Conservation (phyloP, 1,140 invertebrate genomes). For the Berghia stephanieae region DNA sequence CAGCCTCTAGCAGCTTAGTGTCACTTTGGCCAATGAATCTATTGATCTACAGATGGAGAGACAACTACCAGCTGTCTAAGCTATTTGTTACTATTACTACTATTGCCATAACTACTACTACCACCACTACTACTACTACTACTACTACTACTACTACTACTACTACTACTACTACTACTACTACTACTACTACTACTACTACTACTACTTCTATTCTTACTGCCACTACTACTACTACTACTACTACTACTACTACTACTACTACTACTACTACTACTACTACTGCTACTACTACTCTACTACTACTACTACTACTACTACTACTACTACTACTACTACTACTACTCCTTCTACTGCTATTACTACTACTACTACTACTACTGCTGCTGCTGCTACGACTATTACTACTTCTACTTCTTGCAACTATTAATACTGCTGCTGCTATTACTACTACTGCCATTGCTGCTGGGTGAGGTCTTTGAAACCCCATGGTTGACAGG, state of each 20-base stretch:
- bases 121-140: not conserved
- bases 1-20: not conserved
- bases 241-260: constrained; percentile 16
- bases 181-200: not conserved
- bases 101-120: not conserved
- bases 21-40: not conserved
- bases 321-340: constrained; percentile 12
- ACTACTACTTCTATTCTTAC: not conserved
- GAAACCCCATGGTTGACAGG: no score
- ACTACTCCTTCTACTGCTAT: constrained; percentile 5
- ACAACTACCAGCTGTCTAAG: not conserved
- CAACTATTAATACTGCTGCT: constrained; percentile 3
- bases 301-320: not conserved
- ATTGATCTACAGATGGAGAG: not conserved
- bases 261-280: constrained; percentile 9
- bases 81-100: not conserved
- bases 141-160: constrained; percentile 9
- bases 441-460: constrained; percentile 5
- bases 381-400: not conserved
- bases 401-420: not conserved
- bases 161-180: constrained; percentile 10
- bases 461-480: no score
- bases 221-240: constrained; percentile 13
- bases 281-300: not conserved
- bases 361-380: constrained; percentile 6